Evolutionary conservation across 2,113 vertebrate species (phyloP), one percentile per base, ranked within the genome.

Genomic region (Ctenodactylus gundi): DNA sequence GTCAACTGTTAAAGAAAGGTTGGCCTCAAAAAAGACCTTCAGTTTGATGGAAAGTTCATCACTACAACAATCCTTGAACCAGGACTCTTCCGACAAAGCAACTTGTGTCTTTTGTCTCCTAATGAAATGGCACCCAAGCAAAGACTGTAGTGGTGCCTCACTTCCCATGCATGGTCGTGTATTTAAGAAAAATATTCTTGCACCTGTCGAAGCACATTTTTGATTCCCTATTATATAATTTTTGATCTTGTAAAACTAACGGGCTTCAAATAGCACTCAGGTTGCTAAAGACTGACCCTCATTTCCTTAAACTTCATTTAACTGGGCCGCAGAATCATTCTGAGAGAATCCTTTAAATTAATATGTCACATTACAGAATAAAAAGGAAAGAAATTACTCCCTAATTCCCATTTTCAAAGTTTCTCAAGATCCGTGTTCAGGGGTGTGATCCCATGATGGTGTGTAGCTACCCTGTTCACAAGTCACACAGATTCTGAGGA

Each of bases 261-360:
- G 83, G 44, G 64, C 95, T 97, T 94, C 94, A 97, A 96, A 95
- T 94, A 68, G 73, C 51, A 91, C 96, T 97, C 78, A 94, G 82
- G 80, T 84, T 97, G 73, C 90, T 94, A 25, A 97, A 93, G 80
- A 95, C 49, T 94, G 97, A 98, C 97, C 96, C 76, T 77, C 65
- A 94, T 97, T 97, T 95, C 89, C 89, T 93, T 97, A 93, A 97
- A 97, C 96, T 97, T 98, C 93, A 94, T 96, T 95, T 89, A 97
- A 97, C 64, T 64, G 95, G 92, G 70, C 95, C 93, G 94, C 68
- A 78, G 83, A 97, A 81, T 92, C 58, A 89, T 97, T 97, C 92
- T 83, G 89, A 93, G 53, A 92, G 75, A 96, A 95, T 97, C 75
- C 41, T 75, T 94, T 70, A 95, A 88, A 80, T 93, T 94, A 95